A percentile compares a stretch with the other conserved stretches of the same genome.
These are phyloP conservation scores for Sphenodon punctatus DNA, from an alignment of 2,797 vertebrate genomes.

Conservation along the genomic window DNA sequence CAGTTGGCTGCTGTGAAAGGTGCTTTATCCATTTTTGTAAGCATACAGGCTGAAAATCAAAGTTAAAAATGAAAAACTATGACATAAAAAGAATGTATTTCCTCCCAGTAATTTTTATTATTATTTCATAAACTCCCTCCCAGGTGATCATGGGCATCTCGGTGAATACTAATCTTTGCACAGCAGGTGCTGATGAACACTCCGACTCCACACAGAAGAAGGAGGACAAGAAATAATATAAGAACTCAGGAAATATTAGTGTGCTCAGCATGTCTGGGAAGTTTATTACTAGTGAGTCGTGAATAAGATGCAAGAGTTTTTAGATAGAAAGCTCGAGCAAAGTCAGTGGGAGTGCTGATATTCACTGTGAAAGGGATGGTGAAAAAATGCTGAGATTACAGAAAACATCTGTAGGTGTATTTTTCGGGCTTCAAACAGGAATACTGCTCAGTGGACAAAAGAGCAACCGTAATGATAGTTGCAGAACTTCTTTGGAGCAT, in stretches of 20 bases:
- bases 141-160: slow-evolving; percentile 13
- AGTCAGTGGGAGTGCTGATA: slow-evolving; percentile 27
- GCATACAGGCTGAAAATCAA: neutral
- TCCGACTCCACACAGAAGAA: slow-evolving; percentile 3
- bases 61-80: neutral
- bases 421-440: neutral
- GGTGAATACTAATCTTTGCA: slow-evolving; percentile 32
- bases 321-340: slow-evolving; percentile 23
- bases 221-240: neutral
- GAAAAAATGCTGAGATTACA: neutral
- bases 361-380: neutral
- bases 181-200: slow-evolving; percentile 28
- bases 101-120: neutral
- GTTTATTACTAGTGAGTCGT: slow-evolving; percentile 40
- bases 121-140: slow-evolving; percentile 9
- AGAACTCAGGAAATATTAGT: slow-evolving; percentile 25
- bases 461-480: rapidly evolving
- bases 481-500: neutral
- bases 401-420: rapidly evolving
- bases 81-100: neutral
- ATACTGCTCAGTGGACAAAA: rapidly evolving
- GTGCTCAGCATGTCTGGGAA: slow-evolving; percentile 6
- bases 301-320: slow-evolving; percentile 1
- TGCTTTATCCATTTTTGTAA: neutral
- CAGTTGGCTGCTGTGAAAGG: neutral